Conservation (phyloP, 2,888 invertebrate genomes). For the Agrypnus murinus region DNA sequence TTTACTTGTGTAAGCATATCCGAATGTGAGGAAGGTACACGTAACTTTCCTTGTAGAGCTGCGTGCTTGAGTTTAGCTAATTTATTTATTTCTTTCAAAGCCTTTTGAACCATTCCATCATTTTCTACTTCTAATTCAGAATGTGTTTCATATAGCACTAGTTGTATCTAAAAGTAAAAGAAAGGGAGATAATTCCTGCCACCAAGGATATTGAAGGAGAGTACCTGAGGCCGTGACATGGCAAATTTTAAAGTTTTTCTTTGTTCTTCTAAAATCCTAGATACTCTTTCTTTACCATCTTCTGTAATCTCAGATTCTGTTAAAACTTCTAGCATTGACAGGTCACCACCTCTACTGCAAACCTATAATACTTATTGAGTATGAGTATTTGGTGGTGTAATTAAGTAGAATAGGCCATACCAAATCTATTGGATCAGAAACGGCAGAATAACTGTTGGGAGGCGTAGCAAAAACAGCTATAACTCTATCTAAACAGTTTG, state of each 20-base stretch:
- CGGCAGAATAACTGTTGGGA: conserved; percentile 87
- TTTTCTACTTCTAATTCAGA: conserved; percentile 86
- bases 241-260: conserved; percentile 82
- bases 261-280: conserved; percentile 83
- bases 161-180: conserved; percentile 76
- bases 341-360: conserved; percentile 86
- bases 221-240: conserved; percentile 86
- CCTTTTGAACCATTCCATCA: conserved; percentile 80
- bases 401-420: conserved; percentile 66
- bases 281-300: conserved; percentile 77
- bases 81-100: conserved; percentile 81
- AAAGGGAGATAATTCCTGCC: no score
- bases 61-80: conserved; percentile 81
- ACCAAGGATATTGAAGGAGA: no score
- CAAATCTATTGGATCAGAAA: conserved; percentile 86
- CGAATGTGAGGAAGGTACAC: conserved; percentile 23
- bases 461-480: conserved; percentile 83
- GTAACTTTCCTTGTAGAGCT: conserved; percentile 68
- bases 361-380: conserved; percentile 63
- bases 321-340: conserved; percentile 82
- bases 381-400: neutral
- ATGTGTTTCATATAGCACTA: conserved; percentile 88
- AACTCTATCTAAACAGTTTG: conserved; percentile 75
- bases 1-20: conserved; percentile 38
- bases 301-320: conserved; percentile 81